These are phyloP conservation scores for Entomyzon cyanotis DNA, from an alignment of 2,113 vertebrate species.

Conservation along the genomic window DNA sequence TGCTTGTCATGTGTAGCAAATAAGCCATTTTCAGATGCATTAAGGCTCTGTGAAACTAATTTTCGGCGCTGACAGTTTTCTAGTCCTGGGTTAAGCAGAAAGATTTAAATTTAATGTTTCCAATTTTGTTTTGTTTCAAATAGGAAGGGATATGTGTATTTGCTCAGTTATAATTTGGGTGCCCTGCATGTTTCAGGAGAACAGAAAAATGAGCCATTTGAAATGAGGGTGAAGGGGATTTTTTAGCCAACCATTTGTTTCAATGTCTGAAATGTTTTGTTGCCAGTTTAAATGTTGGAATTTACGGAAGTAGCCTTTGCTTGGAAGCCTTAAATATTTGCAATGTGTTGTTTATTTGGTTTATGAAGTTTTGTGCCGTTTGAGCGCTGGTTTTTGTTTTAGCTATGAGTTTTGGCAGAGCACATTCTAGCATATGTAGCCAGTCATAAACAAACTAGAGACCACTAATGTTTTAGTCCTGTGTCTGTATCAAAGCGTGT, in stretches of 20 bases:
- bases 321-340: slow-evolving; percentile 6
- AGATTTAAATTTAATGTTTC: not conserved
- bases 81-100: slow-evolving; percentile 4
- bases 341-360: slow-evolving; percentile 30
- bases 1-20: slow-evolving; percentile 38
- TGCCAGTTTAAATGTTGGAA: not conserved
- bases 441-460: slow-evolving; percentile 1
- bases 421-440: not conserved
- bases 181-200: not conserved
- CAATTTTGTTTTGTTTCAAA: not conserved
- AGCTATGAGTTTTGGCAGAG: slow-evolving; percentile 6
- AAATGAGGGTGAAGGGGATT: rapidly evolving
- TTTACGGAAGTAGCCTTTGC: not conserved
- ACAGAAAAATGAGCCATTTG: not conserved
- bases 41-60: slow-evolving; percentile 29
- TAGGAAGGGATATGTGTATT: not conserved
- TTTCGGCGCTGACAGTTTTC: slow-evolving; percentile 25
- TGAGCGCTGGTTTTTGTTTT: not conserved
- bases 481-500: not conserved
- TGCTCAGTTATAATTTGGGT: not conserved
- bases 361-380: slow-evolving; percentile 13
- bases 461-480: not conserved
- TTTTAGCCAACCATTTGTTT: not conserved
- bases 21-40: slow-evolving; percentile 32
- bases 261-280: not conserved